These are phyloP conservation scores for Apotomis capreana DNA, from an alignment of 2,888 invertebrate genomes.

Conservation along the genomic window DNA sequence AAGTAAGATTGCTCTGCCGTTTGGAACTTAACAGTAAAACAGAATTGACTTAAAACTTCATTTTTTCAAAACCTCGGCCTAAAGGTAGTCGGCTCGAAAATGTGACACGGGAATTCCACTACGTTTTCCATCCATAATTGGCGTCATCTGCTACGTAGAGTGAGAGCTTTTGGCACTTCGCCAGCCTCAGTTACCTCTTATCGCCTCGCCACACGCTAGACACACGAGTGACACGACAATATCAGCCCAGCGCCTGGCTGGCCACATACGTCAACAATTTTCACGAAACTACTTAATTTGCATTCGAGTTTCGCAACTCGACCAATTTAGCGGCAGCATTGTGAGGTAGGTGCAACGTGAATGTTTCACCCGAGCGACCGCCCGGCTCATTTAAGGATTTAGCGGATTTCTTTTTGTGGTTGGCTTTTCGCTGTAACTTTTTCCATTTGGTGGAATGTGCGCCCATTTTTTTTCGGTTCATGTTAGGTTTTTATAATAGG, in stretches of 20 bases:
- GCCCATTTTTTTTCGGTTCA: background rate
- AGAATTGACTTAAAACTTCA: too few species aligned
- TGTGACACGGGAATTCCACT: background rate
- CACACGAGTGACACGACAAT: constrained; percentile 17
- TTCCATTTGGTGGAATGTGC: background rate
- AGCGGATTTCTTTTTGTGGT: constrained; percentile 7
- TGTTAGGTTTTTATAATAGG: too few species aligned
- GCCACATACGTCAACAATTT: constrained; percentile 34
- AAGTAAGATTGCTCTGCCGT: too few species aligned
- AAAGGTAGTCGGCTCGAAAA: too few species aligned
- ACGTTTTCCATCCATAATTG: constrained; percentile 21
- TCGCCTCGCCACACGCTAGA: constrained; percentile 35
- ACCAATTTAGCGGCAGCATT: constrained; percentile 17
- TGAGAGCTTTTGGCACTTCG: constrained; percentile 33
- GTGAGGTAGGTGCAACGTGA: constrained; percentile 8
- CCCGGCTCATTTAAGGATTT: constrained; percentile 17
- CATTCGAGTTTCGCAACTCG: constrained; percentile 28
- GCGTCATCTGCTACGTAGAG: background rate
- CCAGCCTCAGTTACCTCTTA: constrained; percentile 43
- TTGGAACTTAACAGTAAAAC: too few species aligned
- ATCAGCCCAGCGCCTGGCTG: background rate
- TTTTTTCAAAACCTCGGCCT: too few species aligned
- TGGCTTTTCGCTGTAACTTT: constrained; percentile 6
- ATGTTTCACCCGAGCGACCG: constrained; percentile 15
- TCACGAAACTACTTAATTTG: constrained; percentile 32